phyloP scores from a whole-genome alignment of 2,797 vertebrate species.

The Halcyon chelicuti region DNA sequence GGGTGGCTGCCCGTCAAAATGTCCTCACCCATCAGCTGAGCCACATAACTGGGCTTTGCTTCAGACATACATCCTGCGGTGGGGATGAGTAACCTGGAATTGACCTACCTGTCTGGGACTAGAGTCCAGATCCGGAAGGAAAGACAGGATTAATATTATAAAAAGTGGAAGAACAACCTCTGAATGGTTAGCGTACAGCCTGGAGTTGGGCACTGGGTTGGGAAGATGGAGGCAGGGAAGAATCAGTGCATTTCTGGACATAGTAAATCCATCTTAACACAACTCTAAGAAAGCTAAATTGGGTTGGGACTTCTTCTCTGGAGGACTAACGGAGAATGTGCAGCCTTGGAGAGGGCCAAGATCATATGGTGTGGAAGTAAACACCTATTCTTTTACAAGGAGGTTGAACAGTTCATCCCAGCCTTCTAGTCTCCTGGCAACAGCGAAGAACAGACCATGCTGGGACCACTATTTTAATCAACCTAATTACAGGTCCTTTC shows the following conservation, averaged over 20 bases:
- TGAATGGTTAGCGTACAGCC: background rate
- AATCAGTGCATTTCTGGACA: background rate
- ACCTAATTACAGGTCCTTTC: conserved; percentile 49
- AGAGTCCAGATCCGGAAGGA: background rate
- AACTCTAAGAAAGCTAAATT: background rate
- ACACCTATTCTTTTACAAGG: conserved; percentile 38
- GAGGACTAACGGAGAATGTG: background rate
- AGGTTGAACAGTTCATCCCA: conserved; percentile 33
- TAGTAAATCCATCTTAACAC: background rate
- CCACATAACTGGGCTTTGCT: background rate
- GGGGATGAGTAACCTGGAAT: fast-evolving
- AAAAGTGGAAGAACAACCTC: background rate
- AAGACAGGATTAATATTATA: background rate
- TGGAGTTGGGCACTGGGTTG: background rate
- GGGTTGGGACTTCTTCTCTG: background rate
- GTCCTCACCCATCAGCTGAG: background rate
- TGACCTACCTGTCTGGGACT: background rate
- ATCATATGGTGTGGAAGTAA: background rate
- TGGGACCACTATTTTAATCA: conserved; percentile 67
- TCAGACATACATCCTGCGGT: background rate
- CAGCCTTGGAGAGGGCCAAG: background rate
- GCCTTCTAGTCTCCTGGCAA: conserved; percentile 60
- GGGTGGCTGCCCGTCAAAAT: background rate
- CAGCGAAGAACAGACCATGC: conserved; percentile 42
- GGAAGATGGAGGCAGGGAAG: background rate